Evolutionary conservation across 2,797 vertebrate species (phyloP).

Genomic region (Alosa sapidissima): DNA sequence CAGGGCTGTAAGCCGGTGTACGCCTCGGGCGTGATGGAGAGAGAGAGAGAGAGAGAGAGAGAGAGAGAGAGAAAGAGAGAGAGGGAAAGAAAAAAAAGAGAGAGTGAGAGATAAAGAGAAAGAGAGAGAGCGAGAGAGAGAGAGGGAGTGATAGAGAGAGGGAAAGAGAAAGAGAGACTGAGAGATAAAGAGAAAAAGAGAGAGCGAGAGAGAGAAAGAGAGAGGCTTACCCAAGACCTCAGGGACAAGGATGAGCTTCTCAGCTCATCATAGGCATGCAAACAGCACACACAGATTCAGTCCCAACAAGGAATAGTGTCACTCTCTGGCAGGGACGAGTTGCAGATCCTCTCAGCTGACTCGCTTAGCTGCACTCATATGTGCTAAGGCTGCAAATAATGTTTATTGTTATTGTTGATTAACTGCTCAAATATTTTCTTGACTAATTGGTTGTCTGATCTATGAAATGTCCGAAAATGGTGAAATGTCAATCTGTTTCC

Average conservation of each 20-base stretch:
- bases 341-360: not conserved
- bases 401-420: too few species aligned
- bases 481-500: too few species aligned
- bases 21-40: slow-evolving; percentile 34
- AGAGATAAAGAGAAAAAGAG: not conserved
- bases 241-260: not conserved
- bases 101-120: not conserved
- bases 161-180: not conserved
- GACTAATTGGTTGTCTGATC: too few species aligned
- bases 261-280: not conserved
- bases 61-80: not conserved
- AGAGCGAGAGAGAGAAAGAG: not conserved
- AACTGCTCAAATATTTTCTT: too few species aligned
- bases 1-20: slow-evolving; percentile 42
- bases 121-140: too few species aligned
- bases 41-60: not conserved
- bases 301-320: not conserved
- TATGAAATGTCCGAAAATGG: too few species aligned
- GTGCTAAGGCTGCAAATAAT: not conserved
- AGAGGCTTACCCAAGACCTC: not conserved
- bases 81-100: not conserved
- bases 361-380: not conserved
- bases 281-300: not conserved
- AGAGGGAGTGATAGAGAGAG: too few species aligned
- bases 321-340: not conserved